Evolutionary conservation across 1,140 invertebrate genomes (phyloP), one percentile per base, ranked within the genome.

Genomic region (Drosophila ananassae): DNA sequence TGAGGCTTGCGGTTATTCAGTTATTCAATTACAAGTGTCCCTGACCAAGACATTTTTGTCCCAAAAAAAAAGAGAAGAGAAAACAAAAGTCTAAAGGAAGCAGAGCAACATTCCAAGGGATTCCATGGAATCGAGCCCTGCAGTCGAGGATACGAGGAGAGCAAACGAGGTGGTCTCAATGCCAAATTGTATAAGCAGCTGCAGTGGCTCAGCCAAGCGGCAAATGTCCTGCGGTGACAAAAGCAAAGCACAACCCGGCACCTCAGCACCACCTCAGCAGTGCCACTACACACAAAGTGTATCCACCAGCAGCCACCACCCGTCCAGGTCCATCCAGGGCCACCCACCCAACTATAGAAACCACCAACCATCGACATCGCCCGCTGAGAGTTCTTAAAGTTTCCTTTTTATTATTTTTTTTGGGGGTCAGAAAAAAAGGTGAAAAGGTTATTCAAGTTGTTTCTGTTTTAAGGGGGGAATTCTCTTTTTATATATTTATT

Each of bases 101-200:
- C 25, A 28, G 6, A 6, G 25, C 6, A 6, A 6, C 25, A 28
- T 28, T 28, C 25, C 25, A 28, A 28, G 5, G 25, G 25, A 28
- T 28, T 6, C 25, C 25, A 28, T 28, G 25, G 25, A 6, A 6
- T 5, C 5, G 25, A 28, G 34, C 34, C 34, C 34, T 37, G 34
- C 34, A 52, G 21, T 25, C 44, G 12, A 24, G 22, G 24, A 10
- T n/a, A 21, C 32, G 12, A 24, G 22, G 24, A n/a, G 12, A 54
- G 30, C 37, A 66, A n/a, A 54, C 73, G 51, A 17, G 17, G 1
- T 17, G 17, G 32, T 61, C 68, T 76, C 74, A 83, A 83, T 83
- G 79, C 71, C 79, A 72, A 75, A 63, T 82, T 82, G 69, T 82
- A 66, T 82, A 82, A 77, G 79, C 75, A 61, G 74, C 55, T 67